Percentiles rank a stretch among this genome's conserved stretches.
These are phyloP conservation scores for Adrianichthys oophorus DNA, from an alignment of 2,797 vertebrate genomes.

Conservation along the genomic window DNA sequence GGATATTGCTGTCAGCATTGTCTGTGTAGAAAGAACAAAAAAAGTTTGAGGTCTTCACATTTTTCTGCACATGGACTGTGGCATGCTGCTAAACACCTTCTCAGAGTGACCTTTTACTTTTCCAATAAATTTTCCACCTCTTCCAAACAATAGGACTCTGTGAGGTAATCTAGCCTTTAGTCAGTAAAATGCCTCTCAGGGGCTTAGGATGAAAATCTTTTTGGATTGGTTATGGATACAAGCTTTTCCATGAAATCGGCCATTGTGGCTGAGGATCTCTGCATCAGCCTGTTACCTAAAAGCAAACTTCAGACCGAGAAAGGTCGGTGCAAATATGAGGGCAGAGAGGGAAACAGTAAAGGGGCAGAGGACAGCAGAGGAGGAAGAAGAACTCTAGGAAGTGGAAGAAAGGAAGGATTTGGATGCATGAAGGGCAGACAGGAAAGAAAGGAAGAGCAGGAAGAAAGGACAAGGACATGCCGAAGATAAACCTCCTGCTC, in stretches of 20 bases:
- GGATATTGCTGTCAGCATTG: slow-evolving; percentile 96
- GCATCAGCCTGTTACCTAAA: slow-evolving; percentile 60
- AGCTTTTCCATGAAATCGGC: slow-evolving; percentile 55
- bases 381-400: slow-evolving; percentile 5
- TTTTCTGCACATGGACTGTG: not conserved
- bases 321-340: slow-evolving; percentile 23
- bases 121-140: slow-evolving; percentile 1
- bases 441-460: not conserved
- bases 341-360: not conserved
- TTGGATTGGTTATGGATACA: slow-evolving; percentile 48
- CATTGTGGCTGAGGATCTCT: slow-evolving; percentile 32
- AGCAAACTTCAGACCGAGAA: slow-evolving; percentile 14
- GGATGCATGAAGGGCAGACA: not conserved
- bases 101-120: not conserved
- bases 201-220: slow-evolving; percentile 39
- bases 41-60: not conserved
- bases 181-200: slow-evolving; percentile 32
- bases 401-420: not conserved
- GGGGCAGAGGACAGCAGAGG: slow-evolving; percentile 16
- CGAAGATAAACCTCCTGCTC: slow-evolving; percentile 48
- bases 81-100: not conserved
- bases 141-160: slow-evolving; percentile 4
- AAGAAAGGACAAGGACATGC: slow-evolving; percentile 27
- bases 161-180: slow-evolving; percentile 26
- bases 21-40: slow-evolving; percentile 72